Evolutionary conservation across 2,113 vertebrate species (phyloP).

Genomic region (Heloderma charlesbogerti): DNA sequence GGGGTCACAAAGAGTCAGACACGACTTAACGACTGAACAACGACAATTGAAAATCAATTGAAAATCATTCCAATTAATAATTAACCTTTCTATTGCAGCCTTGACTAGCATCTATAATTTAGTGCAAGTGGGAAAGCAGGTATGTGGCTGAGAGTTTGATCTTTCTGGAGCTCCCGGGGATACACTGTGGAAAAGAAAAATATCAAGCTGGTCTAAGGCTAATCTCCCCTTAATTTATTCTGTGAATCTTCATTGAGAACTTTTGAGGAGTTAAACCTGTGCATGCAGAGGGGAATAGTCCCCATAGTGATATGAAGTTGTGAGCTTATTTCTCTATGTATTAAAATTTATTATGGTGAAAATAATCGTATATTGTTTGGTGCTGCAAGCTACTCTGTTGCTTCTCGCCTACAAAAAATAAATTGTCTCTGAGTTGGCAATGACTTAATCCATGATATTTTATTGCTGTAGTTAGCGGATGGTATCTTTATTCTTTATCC

Average conservation of each 20-base stretch:
- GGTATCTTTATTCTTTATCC: no score
- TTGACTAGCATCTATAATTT: conserved; percentile 65
- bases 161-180: background rate
- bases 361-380: background rate
- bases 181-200: background rate
- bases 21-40: no score
- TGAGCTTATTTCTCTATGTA: background rate
- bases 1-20: no score
- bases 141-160: conserved; percentile 28
- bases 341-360: rapidly evolving
- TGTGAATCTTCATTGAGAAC: background rate
- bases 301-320: rapidly evolving
- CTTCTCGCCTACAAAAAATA: background rate
- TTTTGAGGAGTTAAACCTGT: background rate
- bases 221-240: background rate
- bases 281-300: background rate
- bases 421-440: background rate
- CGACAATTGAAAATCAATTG: conserved; percentile 78
- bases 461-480: no score
- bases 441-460: background rate
- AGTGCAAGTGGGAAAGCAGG: conserved; percentile 45
- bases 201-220: rapidly evolving
- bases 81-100: conserved; percentile 71
- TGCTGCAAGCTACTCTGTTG: background rate
- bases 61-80: conserved; percentile 79